Evolutionary conservation across 2,888 invertebrate genomes (phyloP).

Genomic region (Koerneria pararmatus): DNA sequence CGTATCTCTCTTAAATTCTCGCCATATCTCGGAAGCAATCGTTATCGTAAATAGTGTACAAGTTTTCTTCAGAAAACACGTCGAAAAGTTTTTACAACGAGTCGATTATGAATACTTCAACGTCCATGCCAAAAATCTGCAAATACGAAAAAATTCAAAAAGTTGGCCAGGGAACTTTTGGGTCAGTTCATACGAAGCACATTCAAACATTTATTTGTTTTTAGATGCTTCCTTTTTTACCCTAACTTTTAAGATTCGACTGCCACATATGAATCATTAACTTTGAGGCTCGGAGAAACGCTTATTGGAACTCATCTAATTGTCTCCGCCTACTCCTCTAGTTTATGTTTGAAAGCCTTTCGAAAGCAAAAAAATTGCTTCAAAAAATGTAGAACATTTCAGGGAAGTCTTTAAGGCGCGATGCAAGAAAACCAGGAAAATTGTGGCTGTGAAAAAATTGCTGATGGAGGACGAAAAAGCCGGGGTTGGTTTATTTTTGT

Average conservation of each 20-base stretch:
- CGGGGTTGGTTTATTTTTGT: conserved; percentile 79
- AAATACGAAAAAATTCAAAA: conserved; percentile 95
- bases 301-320: too few species aligned
- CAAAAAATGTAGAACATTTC: too few species aligned
- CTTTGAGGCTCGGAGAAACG: too few species aligned
- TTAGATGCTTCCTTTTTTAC: conserved; percentile 8
- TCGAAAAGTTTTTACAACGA: conserved; percentile 36
- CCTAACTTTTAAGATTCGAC: too few species aligned
- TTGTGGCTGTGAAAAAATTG: conserved; percentile 97
- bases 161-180: conserved; percentile 98
- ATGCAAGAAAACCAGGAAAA: conserved; percentile 76
- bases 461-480: conserved; percentile 99
- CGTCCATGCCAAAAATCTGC: too few species aligned
- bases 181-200: conserved; percentile 65
- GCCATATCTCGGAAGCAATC: too few species aligned
- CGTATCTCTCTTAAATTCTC: too few species aligned
- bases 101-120: too few species aligned
- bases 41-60: too few species aligned
- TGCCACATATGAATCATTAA: too few species aligned
- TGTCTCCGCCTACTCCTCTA: too few species aligned
- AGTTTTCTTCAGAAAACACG: too few species aligned
- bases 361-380: conserved; percentile 14
- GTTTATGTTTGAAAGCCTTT: not conserved
- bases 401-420: conserved; percentile 96
- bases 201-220: not conserved